Evolutionary conservation across 2,888 invertebrate species (phyloP), one percentile per base, ranked within the genome.

Genomic region (Beris morrisii): DNA sequence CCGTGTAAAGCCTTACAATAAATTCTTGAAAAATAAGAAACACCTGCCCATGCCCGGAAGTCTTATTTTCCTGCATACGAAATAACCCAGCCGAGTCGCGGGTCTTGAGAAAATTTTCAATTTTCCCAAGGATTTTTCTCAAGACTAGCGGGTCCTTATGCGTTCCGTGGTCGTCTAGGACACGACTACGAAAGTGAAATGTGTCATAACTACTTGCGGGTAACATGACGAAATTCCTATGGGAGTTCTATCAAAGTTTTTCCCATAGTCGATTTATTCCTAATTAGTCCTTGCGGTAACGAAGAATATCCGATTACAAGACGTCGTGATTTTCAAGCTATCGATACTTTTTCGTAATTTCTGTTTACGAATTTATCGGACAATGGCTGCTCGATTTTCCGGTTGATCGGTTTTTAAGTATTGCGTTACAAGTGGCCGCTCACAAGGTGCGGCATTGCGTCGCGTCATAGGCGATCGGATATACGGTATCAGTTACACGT

Each of bases 211-310:
- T 48, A 31, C n/a, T 45, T 46, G 43, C 9, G 58, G 7, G 46
- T 22, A 48, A 61, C 50, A 61, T n/a, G 50, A 61, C 22, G 15
- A 38, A 54, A 67, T 54, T 67, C 67, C 67, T 55, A 59, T 54
- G 67, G 67, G 64, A 67, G 43, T 45, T 57, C 13, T 28, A 13
- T 15, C 30, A 30, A 64, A 52, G 44, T 54, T 59, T 64, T 67
- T 67, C 67, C 56, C 67, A 67, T 64, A 64, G 31, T 64, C 67
- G 64, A 67, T 67, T 67, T 64, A 67, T 65, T 59, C 59, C 64
- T 67, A 67, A 67, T 67, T 67, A 67, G 67, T 67, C 59, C 55
- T 67, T 56, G 43, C 56, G 55, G 50, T 31, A 55, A 44, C 46
- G 52, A 6, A 13, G n/a, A 11, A 52, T 64, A 56, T 67, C 67